Conservation (phyloP, 1,140 invertebrate species). For the Lucilia cuprina region DNA sequence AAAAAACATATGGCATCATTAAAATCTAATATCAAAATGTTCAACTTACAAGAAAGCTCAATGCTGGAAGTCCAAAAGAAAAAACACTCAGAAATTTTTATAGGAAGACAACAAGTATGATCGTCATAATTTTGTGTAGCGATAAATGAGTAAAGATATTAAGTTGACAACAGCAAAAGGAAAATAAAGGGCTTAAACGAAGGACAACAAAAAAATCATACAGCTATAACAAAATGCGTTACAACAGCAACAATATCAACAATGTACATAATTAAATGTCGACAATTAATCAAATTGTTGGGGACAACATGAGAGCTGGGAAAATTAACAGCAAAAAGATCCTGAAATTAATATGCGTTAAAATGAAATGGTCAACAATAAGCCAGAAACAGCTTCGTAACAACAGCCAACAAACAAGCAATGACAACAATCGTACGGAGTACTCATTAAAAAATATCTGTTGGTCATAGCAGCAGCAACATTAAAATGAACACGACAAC, state of each 20-base stretch:
- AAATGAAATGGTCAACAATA: constrained; percentile 40
- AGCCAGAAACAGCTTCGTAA: constrained; percentile 38
- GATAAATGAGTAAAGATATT: constrained; percentile 61
- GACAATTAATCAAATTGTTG: constrained; percentile 61
- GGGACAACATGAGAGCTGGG: neutral
- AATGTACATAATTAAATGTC: constrained; percentile 59
- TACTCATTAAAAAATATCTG: constrained; percentile 31
- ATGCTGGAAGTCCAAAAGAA: neutral
- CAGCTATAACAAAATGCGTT: constrained; percentile 23
- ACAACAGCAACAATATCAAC: constrained; percentile 36
- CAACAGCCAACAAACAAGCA: neutral
- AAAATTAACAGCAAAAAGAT: constrained; percentile 46
- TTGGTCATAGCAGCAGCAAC: neutral
- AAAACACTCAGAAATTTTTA: neutral
- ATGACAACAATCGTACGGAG: neutral
- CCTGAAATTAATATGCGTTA: constrained; percentile 61
- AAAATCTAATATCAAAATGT: no score
- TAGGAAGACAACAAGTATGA: neutral
- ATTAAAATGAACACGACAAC: neutral
- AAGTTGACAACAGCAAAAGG: constrained; percentile 37
- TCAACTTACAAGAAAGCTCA: no score
- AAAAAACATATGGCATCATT: no score
- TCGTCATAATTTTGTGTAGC: constrained; percentile 60
- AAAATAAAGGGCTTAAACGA: neutral
- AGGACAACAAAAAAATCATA: neutral